Evolutionary conservation across 2,888 invertebrate species (phyloP), one percentile per base, ranked within the genome.

Genomic region (Heliconius sara): DNA sequence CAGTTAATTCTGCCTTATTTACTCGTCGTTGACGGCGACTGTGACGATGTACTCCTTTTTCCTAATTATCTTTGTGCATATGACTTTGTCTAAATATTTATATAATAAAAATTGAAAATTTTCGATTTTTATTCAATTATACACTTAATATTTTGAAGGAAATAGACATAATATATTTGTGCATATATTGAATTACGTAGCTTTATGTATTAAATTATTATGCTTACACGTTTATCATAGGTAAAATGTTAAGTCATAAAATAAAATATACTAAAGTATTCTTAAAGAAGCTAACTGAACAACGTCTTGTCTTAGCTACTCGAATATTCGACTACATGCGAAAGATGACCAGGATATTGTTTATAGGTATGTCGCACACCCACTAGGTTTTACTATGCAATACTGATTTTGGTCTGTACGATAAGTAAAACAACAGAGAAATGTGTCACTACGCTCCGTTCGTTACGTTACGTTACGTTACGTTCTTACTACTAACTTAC

Each of bases 1-100:
- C 80, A 77, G 77, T 82, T 82, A 79, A 75, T 81, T 81, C 79
- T 25, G 25, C 66, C 70, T 79, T 79, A 75, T 75, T 72, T 81
- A 73, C 74, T 74, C 43, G 63, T 10, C 68, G 74, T 60, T 30
- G 47, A 43, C 60, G 57, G 27, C 52, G 43, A 73, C 19, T 52
- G 72, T 57, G 52, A 72, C 30, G 52, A 19, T 72, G 52, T 75
- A 19, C 63, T 65, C 47, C 65, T 75, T 65, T 57, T 63, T 25
- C 9, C 63, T 43, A 2, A 39, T 19, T 74, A 65, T 34, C 25
- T 65, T 27, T 74, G 4, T 74, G 74, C 16, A 19, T 25, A 10
- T 60, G 19, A 74, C 25, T 63, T 60, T 63, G n/a, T 63, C 16
- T 43, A 73, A 16, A 19, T 27, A 67, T 30, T 5, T 27, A 25